A percentile compares a stretch with the other conserved stretches of the same genome.
phyloP scores from a whole-genome alignment of 2,888 invertebrate genomes.

The Trissoscelio sp. region DNA sequence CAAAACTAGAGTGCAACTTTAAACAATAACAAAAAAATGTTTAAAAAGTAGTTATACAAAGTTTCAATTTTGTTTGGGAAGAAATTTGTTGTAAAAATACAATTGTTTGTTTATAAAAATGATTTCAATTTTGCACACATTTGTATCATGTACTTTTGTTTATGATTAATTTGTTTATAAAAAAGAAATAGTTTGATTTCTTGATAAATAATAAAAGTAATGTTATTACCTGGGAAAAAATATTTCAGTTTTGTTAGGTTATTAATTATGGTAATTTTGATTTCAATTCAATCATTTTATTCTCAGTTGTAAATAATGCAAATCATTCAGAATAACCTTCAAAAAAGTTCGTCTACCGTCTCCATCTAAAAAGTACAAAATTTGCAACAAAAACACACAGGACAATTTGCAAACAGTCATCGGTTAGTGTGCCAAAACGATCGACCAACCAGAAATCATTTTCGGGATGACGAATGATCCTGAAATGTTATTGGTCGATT shows the following conservation, averaged over 20 bases:
- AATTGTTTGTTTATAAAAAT: background rate
- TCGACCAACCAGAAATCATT: slow-evolving; percentile 42
- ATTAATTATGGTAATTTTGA: background rate
- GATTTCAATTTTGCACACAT: background rate
- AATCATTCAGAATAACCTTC: background rate
- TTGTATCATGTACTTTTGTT: background rate
- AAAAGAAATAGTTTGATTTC: no score
- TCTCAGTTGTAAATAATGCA: background rate
- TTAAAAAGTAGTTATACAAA: background rate
- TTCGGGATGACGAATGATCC: slow-evolving; percentile 23
- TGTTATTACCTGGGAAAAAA: background rate
- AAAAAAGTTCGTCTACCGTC: background rate
- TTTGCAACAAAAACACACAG: background rate
- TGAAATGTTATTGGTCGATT: slow-evolving; percentile 33
- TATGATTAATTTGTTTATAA: background rate
- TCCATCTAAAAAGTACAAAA: background rate
- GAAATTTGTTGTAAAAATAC: background rate
- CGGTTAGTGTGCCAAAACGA: background rate
- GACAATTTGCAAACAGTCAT: slow-evolving; percentile 19
- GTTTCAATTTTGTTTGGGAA: background rate
- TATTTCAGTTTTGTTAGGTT: slow-evolving; percentile 4
- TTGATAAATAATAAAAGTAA: background rate
- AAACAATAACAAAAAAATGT: background rate
- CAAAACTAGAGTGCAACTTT: background rate
- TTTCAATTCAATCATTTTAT: background rate